Evolutionary conservation across 2,888 invertebrate genomes (phyloP).

Genomic region (Athrips mouffetella): DNA sequence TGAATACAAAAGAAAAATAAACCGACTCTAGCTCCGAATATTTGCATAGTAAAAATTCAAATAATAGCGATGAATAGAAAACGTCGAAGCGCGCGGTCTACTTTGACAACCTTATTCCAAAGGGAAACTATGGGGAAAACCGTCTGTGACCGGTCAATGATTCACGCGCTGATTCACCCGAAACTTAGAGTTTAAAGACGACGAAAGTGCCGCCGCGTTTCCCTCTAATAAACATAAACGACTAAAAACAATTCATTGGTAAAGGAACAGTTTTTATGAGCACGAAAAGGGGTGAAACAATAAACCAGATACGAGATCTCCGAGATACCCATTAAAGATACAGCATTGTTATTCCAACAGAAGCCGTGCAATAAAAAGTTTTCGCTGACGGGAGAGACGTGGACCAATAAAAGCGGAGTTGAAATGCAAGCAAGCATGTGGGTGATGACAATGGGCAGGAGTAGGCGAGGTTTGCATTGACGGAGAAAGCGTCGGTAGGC

Average conservation of each 20-base stretch:
- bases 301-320: neutral
- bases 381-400: conserved; percentile 16
- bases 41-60: neutral
- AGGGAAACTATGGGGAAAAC: conserved; percentile 11
- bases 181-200: conserved; percentile 4
- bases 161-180: conserved; percentile 16
- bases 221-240: conserved; percentile 9
- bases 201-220: conserved; percentile 3
- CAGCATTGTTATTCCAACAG: conserved; percentile 14
- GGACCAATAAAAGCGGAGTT: conserved; percentile 21
- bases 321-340: conserved; percentile 13
- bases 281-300: conserved; percentile 7
- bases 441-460: conserved; percentile 43
- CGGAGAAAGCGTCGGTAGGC: conserved; percentile 23
- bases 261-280: conserved; percentile 5
- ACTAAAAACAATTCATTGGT: neutral
- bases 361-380: conserved; percentile 39
- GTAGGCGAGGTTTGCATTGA: conserved; percentile 34
- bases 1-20: conserved; percentile 1
- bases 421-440: conserved; percentile 48
- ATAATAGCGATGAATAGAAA: neutral
- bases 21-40: neutral
- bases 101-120: neutral
- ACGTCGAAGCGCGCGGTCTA: neutral
- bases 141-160: conserved; percentile 7